Base-by-base conservation (phyloP, 2,797 vertebrate species). In the Bryconaethiops microstoma region DNA sequence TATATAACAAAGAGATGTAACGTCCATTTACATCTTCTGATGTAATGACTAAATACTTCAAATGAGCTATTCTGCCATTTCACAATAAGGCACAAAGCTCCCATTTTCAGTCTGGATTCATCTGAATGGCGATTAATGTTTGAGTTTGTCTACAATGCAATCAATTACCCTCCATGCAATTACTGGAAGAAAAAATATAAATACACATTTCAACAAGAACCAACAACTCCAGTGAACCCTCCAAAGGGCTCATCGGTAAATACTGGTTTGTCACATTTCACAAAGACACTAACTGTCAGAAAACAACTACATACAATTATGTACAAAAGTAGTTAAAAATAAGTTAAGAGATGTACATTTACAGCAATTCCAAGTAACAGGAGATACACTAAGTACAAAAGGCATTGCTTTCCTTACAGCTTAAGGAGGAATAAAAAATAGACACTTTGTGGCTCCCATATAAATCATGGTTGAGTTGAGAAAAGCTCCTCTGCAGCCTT, bases 291-390 rank as follows among this genome's bases (percentile, higher is more conserved):
- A 48, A 69, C 19, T 21, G 23, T 17, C n/a, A 19, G n/a, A 69
- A 69, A 69, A 70, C 21, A 23, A 70, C 2, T 4, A 69, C 40
- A 48, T 23, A 42, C 19, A 23, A 14, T 16, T 71, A 70, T 52
- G 7, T 52, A 71, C 68, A 71, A 16, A 7, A 50, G 16, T 50
- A 17, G 16, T 48, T 42, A 68, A 57, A 54, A 63, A 79, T 73
- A 57, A 74, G n/a, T 79, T 79, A 25, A 14, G 67, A 14, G 17
- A 25, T 25, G 4, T 50, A 69, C 42, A 48, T 50, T 16, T 69
- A 71, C 68, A 71, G 45, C 50, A 29, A 50, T 50, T 52, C 48
- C n/a, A 48, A 48, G 13, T 5, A 21, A 23, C 8, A 5, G 21
- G 19, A 29, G 3, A 29, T 29, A 79, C 42, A 70, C 5, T 10